These are phyloP conservation scores for Rhopalosiphum maidis DNA, from an alignment of 1,140 invertebrate species.

Conservation along the genomic window DNA sequence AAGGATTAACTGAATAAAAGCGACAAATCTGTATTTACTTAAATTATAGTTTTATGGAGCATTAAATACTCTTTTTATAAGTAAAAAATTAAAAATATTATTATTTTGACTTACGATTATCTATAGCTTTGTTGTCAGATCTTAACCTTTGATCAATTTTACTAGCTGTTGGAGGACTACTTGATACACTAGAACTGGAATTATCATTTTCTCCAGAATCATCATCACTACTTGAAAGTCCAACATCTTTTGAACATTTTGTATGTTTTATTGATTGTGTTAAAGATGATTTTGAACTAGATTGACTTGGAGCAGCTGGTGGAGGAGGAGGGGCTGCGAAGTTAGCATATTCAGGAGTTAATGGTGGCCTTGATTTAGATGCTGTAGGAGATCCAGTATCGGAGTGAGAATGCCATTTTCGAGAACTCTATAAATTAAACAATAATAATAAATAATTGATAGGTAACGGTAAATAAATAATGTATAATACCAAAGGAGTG, in stretches of 20 bases:
- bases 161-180: conserved; percentile 59
- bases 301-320: conserved; percentile 43
- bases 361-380: conserved; percentile 42
- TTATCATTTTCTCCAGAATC: conserved; percentile 58
- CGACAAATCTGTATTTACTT: not conserved
- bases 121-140: conserved; percentile 37
- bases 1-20: not conserved
- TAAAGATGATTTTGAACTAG: conserved; percentile 57
- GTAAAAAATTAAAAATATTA: not conserved
- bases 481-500: conserved; percentile 61
- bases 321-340: conserved; percentile 60
- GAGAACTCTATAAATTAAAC: conserved; percentile 37
- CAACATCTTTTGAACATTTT: conserved; percentile 58
- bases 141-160: conserved; percentile 48
- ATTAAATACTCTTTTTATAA: not conserved
- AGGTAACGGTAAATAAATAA: not conserved
- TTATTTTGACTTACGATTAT: conserved; percentile 52
- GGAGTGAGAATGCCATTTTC: conserved; percentile 56
- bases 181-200: conserved; percentile 59
- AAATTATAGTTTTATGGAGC: not conserved
- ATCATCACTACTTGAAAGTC: conserved; percentile 60
- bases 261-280: conserved; percentile 12
- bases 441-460: not conserved
- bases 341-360: conserved; percentile 61
- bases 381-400: conserved; percentile 51